A percentile compares a stretch with the other conserved stretches of the same genome.
phyloP scores from a whole-genome alignment of 2,797 vertebrate species.

The Anableps anableps region DNA sequence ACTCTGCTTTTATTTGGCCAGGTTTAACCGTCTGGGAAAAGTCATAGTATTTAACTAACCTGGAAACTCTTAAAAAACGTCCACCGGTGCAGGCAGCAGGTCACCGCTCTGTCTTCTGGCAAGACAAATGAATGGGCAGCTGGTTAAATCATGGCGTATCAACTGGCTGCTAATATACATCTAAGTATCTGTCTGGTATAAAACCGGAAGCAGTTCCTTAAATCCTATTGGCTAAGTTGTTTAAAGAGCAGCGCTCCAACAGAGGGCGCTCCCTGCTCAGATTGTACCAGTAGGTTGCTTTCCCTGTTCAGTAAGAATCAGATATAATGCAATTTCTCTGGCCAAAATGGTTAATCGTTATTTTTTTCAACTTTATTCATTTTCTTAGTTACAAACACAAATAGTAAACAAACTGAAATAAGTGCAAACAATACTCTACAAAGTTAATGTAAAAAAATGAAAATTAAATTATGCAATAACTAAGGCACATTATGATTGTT shows the following conservation, averaged over 20 bases:
- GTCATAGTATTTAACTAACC: constrained; percentile 59
- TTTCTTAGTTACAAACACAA: too few relatives aligned
- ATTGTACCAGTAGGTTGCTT: not conserved
- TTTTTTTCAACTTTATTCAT: too few relatives aligned
- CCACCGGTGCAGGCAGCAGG: not conserved
- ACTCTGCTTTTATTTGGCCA: not conserved
- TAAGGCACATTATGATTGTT: too few relatives aligned
- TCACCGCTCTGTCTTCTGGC: constrained; percentile 1
- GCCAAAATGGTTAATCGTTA: not conserved
- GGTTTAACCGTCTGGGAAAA: constrained; percentile 57
- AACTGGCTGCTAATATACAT: constrained; percentile 14
- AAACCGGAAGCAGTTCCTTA: constrained; percentile 69
- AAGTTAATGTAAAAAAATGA: too few relatives aligned
- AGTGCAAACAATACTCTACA: too few relatives aligned
- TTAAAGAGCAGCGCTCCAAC: not conserved
- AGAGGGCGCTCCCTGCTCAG: not conserved
- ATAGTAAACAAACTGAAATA: too few relatives aligned
- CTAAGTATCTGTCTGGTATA: not conserved
- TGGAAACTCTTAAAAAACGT: constrained; percentile 48
- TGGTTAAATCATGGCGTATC: not conserved
- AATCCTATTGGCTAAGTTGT: constrained; percentile 51
- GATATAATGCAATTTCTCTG: not conserved
- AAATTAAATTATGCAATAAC: too few relatives aligned
- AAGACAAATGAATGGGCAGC: constrained; percentile 9
- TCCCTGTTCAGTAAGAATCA: not conserved